A percentile compares a stretch with the other conserved stretches of the same genome.
These are phyloP conservation scores for Corydoras sp. DNA, from an alignment of 2,113 vertebrate species.

Conservation along the genomic window DNA sequence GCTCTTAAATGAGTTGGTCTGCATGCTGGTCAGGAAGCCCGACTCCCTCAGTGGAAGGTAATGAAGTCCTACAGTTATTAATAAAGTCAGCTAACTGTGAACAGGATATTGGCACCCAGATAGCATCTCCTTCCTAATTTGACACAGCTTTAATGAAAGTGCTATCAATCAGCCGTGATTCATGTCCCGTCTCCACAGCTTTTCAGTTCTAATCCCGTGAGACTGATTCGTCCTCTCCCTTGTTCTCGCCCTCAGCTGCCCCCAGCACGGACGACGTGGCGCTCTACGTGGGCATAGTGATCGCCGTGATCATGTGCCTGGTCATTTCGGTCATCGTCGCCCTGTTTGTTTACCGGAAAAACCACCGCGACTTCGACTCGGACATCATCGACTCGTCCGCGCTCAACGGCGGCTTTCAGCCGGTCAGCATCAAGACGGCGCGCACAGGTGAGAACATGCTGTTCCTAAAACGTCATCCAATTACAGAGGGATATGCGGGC, in stretches of 20 bases:
- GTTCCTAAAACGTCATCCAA: too few relatives aligned
- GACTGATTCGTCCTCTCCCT: slow-evolving; percentile 10
- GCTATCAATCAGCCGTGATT: slow-evolving; percentile 34
- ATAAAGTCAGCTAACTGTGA: too few relatives aligned
- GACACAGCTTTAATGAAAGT: slow-evolving; percentile 33
- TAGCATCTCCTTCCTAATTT: slow-evolving; percentile 36
- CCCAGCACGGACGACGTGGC: slow-evolving; percentile 79
- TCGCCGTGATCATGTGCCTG: slow-evolving; percentile 79
- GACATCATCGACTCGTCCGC: slow-evolving; percentile 82
- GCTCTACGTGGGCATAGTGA: slow-evolving; percentile 78
- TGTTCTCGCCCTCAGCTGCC: slow-evolving; percentile 60
- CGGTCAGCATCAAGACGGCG: slow-evolving; percentile 82
- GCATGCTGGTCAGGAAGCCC: too few relatives aligned
- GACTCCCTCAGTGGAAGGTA: too few relatives aligned
- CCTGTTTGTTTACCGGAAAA: slow-evolving; percentile 81
- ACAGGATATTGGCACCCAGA: slow-evolving; percentile 6
- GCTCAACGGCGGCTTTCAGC: slow-evolving; percentile 81
- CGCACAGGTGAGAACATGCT: slow-evolving; percentile 70
- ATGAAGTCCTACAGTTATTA: too few relatives aligned
- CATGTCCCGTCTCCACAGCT: slow-evolving; percentile 2
- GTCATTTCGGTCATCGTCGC: slow-evolving; percentile 75
- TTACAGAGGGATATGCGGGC: too few relatives aligned
- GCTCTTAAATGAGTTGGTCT: too few relatives aligned
- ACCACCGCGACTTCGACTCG: slow-evolving; percentile 79
- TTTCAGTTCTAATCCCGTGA: slow-evolving; percentile 14